Base-by-base conservation (phyloP, 2,888 invertebrate species). In the Drosophila atripex region DNA sequence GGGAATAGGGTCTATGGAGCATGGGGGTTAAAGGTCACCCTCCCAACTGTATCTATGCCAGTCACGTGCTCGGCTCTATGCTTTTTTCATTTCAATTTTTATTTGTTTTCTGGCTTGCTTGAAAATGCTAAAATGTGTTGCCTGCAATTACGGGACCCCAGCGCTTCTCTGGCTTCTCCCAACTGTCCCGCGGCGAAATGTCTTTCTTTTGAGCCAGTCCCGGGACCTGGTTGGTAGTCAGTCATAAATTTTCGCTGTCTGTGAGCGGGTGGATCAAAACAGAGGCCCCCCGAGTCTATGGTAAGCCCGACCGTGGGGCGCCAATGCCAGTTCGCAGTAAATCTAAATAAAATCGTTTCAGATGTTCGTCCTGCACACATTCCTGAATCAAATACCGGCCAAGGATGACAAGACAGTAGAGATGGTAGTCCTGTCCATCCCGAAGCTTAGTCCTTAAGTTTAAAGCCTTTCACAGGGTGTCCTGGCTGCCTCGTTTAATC, bases 321-420 rank as follows among this genome's bases (percentile, higher is more conserved):
- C 63, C 63, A 66, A 64, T 64, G 46, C 30, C 45, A 30, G 63
- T 39, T 43, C 38, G 54, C 38, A 64, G 68, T 64, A 68, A 64
- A 64, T 68, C 63, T 38, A 68, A 64, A 64, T 64, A 54, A 68
- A 64, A 64, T 64, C 69, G 68, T 64, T 66, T 52, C 23, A 30
- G 45, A 11, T 43, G 23, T 43, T 65, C 30, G 61, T 53, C 32
- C 35, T 38, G 38, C 46, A 69, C 68, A 64, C 68, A 54, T 53
- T 54, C 38, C 30, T 9, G 30, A 68, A 68, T 68, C 54, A 53
- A 66, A 66, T 66, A 38, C 21, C 9, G 43, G 11, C 23, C 18
- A 23, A 46, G 66, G 32, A 25, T 30, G 51, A 16, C 41, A 5
- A 12, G 57, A 57, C 18, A 43, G 25, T 18, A 16, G 45, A 52